A percentile compares a stretch with the other conserved stretches of the same genome.
These are phyloP conservation scores for Drosophila falleni DNA, from an alignment of 2,888 invertebrate species.

Conservation along the genomic window DNA sequence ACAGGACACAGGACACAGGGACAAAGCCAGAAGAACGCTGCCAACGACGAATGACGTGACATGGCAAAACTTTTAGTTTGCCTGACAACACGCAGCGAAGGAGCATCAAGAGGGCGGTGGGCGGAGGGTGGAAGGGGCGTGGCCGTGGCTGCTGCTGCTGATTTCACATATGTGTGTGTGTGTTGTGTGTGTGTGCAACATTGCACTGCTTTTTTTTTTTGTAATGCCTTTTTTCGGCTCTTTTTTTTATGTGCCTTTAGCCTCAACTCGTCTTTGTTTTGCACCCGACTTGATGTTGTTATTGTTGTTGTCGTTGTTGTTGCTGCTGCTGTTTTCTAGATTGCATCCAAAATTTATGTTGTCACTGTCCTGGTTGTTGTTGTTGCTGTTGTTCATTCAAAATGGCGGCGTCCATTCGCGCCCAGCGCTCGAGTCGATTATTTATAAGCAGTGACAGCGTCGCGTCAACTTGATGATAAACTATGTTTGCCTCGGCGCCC, in stretches of 20 bases:
- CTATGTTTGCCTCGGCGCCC: constrained; percentile 79
- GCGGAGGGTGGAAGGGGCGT: too few species aligned
- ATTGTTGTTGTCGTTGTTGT: constrained; percentile 23
- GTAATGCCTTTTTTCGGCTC: constrained; percentile 41
- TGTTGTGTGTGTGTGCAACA: constrained; percentile 38
- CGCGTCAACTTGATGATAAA: constrained; percentile 81
- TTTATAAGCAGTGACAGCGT: constrained; percentile 81
- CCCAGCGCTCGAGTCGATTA: constrained; percentile 73
- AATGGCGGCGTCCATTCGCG: constrained; percentile 74
- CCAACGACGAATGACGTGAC: constrained; percentile 80
- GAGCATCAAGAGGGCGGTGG: constrained; percentile 20
- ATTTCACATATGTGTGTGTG: constrained; percentile 46
- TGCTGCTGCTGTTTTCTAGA: constrained; percentile 55
- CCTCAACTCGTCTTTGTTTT: constrained; percentile 47
- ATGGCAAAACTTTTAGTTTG: constrained; percentile 78
- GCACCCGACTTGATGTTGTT: constrained; percentile 22
- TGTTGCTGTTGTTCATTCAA: constrained; percentile 31
- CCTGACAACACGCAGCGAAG: constrained; percentile 75
- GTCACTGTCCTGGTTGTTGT: constrained; percentile 58
- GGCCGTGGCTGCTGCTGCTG: constrained; percentile 50
- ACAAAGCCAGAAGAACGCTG: constrained; percentile 42
- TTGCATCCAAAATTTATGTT: constrained; percentile 84
- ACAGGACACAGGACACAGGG: constrained; percentile 8
- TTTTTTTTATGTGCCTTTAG: constrained; percentile 73
- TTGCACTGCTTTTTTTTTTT: constrained; percentile 51